A percentile compares a stretch with the other conserved stretches of the same genome.
Conservation (phyloP, 2,797 vertebrate species). For the Anolis apletophallus region DNA sequence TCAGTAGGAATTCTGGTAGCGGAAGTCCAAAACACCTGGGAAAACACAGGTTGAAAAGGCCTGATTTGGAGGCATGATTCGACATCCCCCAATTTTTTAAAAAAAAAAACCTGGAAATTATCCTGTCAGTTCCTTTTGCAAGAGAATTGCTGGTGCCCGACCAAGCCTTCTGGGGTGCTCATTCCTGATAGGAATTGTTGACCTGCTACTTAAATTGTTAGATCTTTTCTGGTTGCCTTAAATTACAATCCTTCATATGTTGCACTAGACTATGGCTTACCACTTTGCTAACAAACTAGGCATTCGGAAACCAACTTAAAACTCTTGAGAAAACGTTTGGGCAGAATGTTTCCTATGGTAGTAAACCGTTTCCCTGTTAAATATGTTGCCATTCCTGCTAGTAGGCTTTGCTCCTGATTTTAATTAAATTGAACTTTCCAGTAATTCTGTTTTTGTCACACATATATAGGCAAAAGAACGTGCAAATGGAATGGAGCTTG, state of each 20-base stretch:
- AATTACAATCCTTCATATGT: neutral
- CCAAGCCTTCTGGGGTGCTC: too few species aligned
- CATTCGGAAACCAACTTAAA: neutral
- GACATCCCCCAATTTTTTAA: too few species aligned
- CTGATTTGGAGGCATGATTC: too few species aligned
- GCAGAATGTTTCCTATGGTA: neutral
- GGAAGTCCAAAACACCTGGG: too few species aligned
- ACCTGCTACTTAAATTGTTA: neutral
- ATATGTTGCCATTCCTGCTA: neutral
- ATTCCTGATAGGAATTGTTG: neutral
- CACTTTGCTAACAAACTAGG: neutral
- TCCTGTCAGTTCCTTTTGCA: too few species aligned
- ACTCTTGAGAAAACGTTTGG: neutral
- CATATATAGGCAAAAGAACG: slow-evolving; percentile 90
- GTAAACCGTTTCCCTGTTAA: neutral
- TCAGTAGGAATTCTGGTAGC: too few species aligned
- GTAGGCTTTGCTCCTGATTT: neutral
- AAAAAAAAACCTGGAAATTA: too few species aligned
- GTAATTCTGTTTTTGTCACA: neutral
- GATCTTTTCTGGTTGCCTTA: neutral
- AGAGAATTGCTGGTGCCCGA: too few species aligned
- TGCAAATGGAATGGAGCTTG: slow-evolving; percentile 97
- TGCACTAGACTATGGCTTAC: neutral
- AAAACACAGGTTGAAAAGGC: too few species aligned
- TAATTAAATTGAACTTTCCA: slow-evolving; percentile 4